Base-by-base conservation (phyloP, 2,113 vertebrate genomes). In the Muntiacus muntjak region DNA sequence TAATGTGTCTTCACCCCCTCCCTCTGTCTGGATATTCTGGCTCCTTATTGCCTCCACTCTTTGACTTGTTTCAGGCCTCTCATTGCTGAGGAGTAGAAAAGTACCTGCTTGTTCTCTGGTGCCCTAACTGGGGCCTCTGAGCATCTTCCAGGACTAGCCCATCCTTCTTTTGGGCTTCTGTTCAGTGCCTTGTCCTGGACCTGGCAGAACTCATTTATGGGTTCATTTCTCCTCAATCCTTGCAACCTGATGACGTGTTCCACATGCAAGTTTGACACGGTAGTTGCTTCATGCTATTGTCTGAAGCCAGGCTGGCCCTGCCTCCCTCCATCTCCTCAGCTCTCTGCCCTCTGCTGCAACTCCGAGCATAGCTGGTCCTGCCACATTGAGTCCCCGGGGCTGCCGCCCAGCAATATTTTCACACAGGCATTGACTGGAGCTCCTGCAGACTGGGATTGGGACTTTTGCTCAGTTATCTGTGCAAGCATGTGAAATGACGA, bases 391-490 rank as follows among this genome's bases (percentile, higher is more conserved):
- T 5, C 33, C 17, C 13, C 36, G 43, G 33, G 9, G 23, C 28
- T 7, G 21, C 15, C 4, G 13, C 45, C 16, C 25, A 12, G 16
- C 0, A 50, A 19, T 1, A 2, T 33, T 26, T 43, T 23, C 55
- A 83, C 0, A 0, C 6, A 3, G 28, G 3, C 0, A 0, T 33
- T 25, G 5, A 23, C 3, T 2, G 3, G 36, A 43, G 9, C 15
- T 43, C 14, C n/a, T 28, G 33, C 30, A 0, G 5, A 5, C 3
- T 7, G 23, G 21, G 5, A 19, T 3, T 1, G 45, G 7, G 62
- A 28, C 8, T 7, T 50, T 23, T 7, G 5, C 64, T 90, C 30
- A 43, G 43, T 55, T 17, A 2, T 78, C 28, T 55, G 54, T 2
- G 58, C 26, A 3, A 0, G 5, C 7, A 0, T 13, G 0, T 21